These are phyloP conservation scores for Myotis davidii DNA, from an alignment of 2,113 vertebrate species.

Conservation along the genomic window DNA sequence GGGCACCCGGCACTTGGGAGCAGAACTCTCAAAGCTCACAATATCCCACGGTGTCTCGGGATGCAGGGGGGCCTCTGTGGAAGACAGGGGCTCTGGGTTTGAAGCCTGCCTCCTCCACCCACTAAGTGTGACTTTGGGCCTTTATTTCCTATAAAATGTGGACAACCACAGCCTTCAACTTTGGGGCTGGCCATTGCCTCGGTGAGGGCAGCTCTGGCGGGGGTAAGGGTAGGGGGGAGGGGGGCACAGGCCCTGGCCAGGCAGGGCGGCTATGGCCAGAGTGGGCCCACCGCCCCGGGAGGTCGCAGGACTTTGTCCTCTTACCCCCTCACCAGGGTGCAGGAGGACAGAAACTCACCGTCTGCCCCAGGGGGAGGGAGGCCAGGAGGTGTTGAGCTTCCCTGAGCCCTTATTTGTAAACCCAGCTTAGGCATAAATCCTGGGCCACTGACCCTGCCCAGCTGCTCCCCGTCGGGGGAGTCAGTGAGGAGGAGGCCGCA, in stretches of 20 bases:
- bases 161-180: fast-evolving
- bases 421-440: conserved; percentile 25
- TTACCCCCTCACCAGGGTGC: neutral
- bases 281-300: neutral
- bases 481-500: fast-evolving
- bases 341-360: neutral
- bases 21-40: neutral
- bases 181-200: too few species aligned
- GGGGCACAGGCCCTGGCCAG: neutral
- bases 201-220: too few species aligned
- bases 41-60: fast-evolving
- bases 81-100: neutral
- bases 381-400: neutral
- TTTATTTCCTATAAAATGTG: neutral
- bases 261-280: neutral
- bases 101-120: neutral
- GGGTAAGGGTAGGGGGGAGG: fast-evolving
- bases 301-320: neutral
- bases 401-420: conserved; percentile 23
- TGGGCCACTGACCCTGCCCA: neutral
- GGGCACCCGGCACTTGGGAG: neutral
- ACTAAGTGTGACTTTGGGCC: neutral
- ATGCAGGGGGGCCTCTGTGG: neutral
- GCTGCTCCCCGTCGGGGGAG: conserved; percentile 38
- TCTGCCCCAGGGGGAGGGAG: neutral